Base-by-base conservation (phyloP, 2,797 vertebrate species). In the Buphagus erythrorhynchus region DNA sequence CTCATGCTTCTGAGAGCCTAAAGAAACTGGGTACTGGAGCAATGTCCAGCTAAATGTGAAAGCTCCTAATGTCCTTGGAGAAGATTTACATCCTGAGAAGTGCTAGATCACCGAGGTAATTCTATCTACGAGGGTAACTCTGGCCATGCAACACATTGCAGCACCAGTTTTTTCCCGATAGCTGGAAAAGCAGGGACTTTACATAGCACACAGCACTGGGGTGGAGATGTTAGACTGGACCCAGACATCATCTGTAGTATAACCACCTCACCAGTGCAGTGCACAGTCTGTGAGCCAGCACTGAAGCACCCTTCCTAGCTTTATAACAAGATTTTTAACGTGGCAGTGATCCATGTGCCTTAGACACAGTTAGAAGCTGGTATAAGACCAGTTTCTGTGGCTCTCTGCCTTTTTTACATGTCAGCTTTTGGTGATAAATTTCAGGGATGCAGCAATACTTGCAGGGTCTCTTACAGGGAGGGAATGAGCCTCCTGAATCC, bases 101-200 rank as follows among this genome's bases (percentile, higher is more conserved):
- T 21, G 22, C 13, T 43, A 28, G 21, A 40, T 66, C 36, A 25
- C 54, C 36, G 29, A 43, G 43, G 5, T 54, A 51, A 36, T 35
- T 59, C 38, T 65, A 18, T 12, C 26, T 33, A 0, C 22, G 29
- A 67, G 25, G 67, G 48, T 55, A 59, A 26, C 7, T 42, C 46
- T 65, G 26, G 10, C 13, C 16, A 10, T 31, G 28, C 2, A 71
- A 28, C 7, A 31, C 57, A 55, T 6, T 17, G 16, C 31, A 87
- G 13, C 31, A 52, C 11, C 25, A 19, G 3, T 43, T 71, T 76
- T 55, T 75, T 76, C 22, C 22, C 0, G 0, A 5, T n/a, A 36
- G 3, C 26, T 69, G 14, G 33, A 61, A 85, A 31, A 63, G 9
- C 15, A 21, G 5, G 29, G 13, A 45, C 1, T 1, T 31, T 31